Conservation (phyloP, 2,888 invertebrate species). For the Trilocha varians region DNA sequence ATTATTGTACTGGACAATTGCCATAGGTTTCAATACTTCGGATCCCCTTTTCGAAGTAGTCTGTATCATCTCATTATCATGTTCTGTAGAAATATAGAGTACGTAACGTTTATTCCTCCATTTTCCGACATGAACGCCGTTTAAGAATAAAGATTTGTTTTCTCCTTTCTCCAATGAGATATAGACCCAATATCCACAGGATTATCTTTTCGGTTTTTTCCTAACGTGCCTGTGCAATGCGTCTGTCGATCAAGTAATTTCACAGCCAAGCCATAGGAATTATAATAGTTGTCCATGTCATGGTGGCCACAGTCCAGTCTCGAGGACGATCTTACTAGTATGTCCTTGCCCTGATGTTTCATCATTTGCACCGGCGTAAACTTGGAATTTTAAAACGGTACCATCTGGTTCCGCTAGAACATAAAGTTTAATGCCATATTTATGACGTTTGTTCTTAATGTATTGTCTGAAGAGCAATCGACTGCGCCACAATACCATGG, state of each 20-base stretch:
- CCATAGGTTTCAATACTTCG: constrained; percentile 13
- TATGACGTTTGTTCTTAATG: no score
- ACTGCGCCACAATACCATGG: constrained; percentile 33
- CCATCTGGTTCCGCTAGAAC: no score
- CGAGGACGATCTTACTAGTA: no score
- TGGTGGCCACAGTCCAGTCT: constrained; percentile 23
- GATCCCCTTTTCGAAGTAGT: constrained; percentile 15
- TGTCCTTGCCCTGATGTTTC: no score
- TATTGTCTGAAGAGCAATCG: no score
- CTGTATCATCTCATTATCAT: constrained; percentile 1
- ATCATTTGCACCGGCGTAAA: no score
- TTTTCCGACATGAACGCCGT: constrained; percentile 20
- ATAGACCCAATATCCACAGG: constrained; percentile 13
- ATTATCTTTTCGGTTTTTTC: constrained; percentile 21
- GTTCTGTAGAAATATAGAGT: constrained; percentile 10
- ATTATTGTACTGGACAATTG: constrained; percentile 18
- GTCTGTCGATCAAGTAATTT: constrained; percentile 26
- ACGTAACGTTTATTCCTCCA: constrained; percentile 13
- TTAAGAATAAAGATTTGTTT: constrained; percentile 14
- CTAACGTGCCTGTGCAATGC: constrained; percentile 38
- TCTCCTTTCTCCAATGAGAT: constrained; percentile 18
- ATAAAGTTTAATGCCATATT: no score
- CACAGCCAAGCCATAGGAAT: constrained; percentile 22
- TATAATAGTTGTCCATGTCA: constrained; percentile 32
- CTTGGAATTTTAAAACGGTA: no score